phyloP scores from a whole-genome alignment of 30 jellyfish, hydroid and myxozoan species.

The Aurelia sp. region DNA sequence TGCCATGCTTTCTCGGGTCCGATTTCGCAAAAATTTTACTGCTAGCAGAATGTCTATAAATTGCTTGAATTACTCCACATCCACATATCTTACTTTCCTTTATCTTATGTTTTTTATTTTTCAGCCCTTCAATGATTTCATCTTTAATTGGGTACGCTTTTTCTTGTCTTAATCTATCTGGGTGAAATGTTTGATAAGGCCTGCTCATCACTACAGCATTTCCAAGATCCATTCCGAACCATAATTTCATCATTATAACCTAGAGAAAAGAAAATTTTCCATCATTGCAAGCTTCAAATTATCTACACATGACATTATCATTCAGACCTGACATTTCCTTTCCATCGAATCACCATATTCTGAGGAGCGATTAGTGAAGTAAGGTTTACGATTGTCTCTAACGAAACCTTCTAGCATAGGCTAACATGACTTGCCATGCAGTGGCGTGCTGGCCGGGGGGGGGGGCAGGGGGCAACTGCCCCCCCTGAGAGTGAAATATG shows the following conservation, averaged over 20 bases:
- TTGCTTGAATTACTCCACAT: conserved; percentile 79
- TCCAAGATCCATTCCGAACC: conserved; percentile 80
- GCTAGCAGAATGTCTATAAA: conserved; percentile 44
- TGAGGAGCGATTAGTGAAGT: no score
- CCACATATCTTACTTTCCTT: neutral
- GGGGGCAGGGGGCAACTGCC: no score
- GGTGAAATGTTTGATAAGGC: conserved; percentile 77
- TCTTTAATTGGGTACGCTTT: conserved; percentile 46
- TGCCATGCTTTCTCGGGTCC: conserved; percentile 91
- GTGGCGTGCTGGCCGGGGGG: no score
- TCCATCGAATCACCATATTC: no score
- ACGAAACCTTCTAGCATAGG: no score
- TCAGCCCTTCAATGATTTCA: conserved; percentile 62
- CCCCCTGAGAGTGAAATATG: no score
- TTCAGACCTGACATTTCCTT: no score
- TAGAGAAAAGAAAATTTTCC: neutral
- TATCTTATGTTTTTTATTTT: conserved; percentile 67
- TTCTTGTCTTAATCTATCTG: conserved; percentile 44
- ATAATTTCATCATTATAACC: conserved; percentile 67
- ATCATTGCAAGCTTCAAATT: no score
- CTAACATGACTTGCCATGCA: no score
- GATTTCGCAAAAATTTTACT: conserved; percentile 69
- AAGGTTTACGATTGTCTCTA: no score
- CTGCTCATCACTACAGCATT: conserved; percentile 74
- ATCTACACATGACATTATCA: no score